Percentiles rank a stretch among this genome's conserved stretches.
These are phyloP conservation scores for Columba guinea DNA, from an alignment of 2,797 vertebrate genomes.

Conservation along the genomic window DNA sequence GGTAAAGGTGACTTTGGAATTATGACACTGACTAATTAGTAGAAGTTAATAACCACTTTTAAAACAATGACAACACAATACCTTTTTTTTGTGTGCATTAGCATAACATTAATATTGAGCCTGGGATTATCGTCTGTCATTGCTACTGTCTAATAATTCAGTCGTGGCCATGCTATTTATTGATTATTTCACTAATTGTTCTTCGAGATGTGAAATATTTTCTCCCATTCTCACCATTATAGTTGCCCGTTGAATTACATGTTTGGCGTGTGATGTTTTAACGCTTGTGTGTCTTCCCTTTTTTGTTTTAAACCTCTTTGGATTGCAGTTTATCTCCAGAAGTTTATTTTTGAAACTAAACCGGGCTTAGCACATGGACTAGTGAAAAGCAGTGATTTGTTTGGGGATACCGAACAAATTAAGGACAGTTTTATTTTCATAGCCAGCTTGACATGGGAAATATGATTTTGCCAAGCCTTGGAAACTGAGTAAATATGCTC, in stretches of 20 bases:
- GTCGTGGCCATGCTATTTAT: slow-evolving; percentile 23
- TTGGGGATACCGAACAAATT: neutral
- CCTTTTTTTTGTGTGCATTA: neutral
- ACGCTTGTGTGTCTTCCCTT: neutral
- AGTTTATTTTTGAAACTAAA: neutral
- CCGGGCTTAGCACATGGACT: neutral
- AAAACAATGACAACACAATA: neutral
- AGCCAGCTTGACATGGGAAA: neutral
- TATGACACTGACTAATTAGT: neutral
- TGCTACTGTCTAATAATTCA: slow-evolving; percentile 41
- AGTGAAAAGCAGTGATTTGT: neutral
- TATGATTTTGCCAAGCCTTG: neutral
- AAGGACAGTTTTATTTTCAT: neutral
- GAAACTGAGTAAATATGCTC: neutral
- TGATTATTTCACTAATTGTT: slow-evolving; percentile 31
- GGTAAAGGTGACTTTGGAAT: neutral
- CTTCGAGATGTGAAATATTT: slow-evolving; percentile 46
- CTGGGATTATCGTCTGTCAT: slow-evolving; percentile 1
- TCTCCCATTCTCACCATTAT: slow-evolving; percentile 28
- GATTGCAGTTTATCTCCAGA: neutral
- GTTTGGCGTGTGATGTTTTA: neutral
- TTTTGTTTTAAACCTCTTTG: neutral
- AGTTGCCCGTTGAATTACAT: slow-evolving; percentile 44
- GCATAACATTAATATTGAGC: slow-evolving; percentile 18
- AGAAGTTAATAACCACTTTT: neutral